Percentiles rank a stretch among this genome's conserved stretches.
Conservation (phyloP, 2,113 vertebrate genomes). For the Isichthys henryi region DNA sequence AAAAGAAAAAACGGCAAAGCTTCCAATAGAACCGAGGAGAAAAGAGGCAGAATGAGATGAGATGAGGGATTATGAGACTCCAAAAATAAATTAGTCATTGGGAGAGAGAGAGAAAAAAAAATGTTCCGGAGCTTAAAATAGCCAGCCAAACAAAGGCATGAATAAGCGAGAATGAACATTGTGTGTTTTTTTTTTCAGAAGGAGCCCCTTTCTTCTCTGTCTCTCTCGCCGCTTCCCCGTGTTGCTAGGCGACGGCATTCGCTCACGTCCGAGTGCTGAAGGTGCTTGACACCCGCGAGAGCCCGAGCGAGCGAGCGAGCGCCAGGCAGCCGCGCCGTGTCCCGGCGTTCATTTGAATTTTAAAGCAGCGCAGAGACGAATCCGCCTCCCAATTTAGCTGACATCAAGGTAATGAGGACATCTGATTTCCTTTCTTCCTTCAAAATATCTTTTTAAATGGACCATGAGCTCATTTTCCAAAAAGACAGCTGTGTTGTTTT, state of each 20-base stretch:
- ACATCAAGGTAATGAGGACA: conserved; percentile 34
- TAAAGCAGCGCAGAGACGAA: conserved; percentile 49
- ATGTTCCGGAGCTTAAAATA: conserved; percentile 57
- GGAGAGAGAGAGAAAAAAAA: conserved; percentile 41
- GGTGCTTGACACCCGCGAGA: conserved; percentile 44
- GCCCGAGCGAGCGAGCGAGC: conserved; percentile 16
- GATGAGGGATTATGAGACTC: conserved; percentile 38
- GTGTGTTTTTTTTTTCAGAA: conserved; percentile 40
- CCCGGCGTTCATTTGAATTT: conserved; percentile 53
- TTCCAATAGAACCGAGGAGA: conserved; percentile 34
- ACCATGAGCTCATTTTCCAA: neutral
- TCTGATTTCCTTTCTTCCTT: neutral
- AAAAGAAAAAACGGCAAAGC: conserved; percentile 34
- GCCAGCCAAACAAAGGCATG: conserved; percentile 56
- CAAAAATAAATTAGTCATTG: conserved; percentile 52
- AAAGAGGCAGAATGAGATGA: conserved; percentile 33
- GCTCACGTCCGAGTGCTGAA: conserved; percentile 46
- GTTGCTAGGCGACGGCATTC: conserved; percentile 68
- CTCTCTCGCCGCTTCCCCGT: conserved; percentile 44
- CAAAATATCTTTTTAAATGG: neutral
- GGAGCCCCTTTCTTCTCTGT: conserved; percentile 48
- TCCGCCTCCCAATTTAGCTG: conserved; percentile 44
- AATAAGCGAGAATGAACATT: conserved; percentile 49
- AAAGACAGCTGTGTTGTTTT: neutral
- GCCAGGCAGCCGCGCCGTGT: conserved; percentile 30